These are phyloP conservation scores for Heliconius himera DNA, from an alignment of 1,140 invertebrate species.

Conservation along the genomic window DNA sequence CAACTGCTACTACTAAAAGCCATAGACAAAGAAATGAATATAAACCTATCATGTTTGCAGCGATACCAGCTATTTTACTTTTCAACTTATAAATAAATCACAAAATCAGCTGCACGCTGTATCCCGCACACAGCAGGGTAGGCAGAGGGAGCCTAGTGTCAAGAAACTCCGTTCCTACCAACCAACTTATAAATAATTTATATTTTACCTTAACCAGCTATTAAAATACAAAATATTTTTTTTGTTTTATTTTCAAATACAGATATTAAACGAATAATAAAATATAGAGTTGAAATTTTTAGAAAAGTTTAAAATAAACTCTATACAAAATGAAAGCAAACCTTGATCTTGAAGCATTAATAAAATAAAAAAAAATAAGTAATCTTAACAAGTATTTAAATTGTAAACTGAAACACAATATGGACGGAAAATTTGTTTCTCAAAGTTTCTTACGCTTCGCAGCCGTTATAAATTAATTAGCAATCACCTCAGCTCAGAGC, in stretches of 20 bases:
- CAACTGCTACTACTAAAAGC: constrained; percentile 5
- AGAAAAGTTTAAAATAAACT: not conserved
- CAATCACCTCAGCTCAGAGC: constrained; percentile 49
- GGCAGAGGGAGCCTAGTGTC: no score
- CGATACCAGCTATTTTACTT: not conserved
- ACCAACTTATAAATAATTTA: not conserved
- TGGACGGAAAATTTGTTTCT: constrained; percentile 49
- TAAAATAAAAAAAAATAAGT: constrained; percentile 10
- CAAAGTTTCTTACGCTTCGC: constrained; percentile 46
- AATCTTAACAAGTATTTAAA: constrained; percentile 32
- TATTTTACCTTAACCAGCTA: not conserved
- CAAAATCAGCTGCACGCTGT: no score
- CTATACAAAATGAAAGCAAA: not conserved
- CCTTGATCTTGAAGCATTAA: not conserved
- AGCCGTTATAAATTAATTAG: constrained; percentile 64
- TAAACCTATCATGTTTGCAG: not conserved
- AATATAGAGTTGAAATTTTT: not conserved
- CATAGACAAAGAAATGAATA: not conserved
- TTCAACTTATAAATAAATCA: not conserved
- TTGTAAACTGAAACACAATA: constrained; percentile 42
- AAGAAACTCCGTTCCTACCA: no score
- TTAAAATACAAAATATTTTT: not conserved
- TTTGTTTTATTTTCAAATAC: no score
- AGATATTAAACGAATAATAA: no score
- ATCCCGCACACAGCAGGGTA: no score